These are phyloP conservation scores for Ethmia dodecea DNA, from an alignment of 2,888 invertebrate species.

Conservation along the genomic window DNA sequence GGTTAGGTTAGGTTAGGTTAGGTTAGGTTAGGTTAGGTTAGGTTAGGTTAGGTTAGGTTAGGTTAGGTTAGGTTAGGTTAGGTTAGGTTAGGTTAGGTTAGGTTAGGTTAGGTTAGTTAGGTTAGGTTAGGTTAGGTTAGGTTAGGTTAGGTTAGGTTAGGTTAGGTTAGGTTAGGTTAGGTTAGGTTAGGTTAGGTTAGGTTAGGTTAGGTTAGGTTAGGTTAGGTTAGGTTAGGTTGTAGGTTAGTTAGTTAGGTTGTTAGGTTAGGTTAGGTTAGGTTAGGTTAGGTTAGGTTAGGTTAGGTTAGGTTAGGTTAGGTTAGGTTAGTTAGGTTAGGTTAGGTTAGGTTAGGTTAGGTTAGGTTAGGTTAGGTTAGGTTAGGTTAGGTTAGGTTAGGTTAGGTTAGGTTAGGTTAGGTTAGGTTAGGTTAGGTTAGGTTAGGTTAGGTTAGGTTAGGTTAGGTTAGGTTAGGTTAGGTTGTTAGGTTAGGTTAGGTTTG, in stretches of 20 bases:
- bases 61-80: slow-evolving; percentile 9
- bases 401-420: slow-evolving; percentile 8
- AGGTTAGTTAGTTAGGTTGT: slow-evolving; percentile 4
- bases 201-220: slow-evolving; percentile 6
- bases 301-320: slow-evolving; percentile 13
- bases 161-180: not conserved
- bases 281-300: slow-evolving; percentile 14
- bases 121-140: not conserved
- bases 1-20: slow-evolving; percentile 13
- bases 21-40: slow-evolving; percentile 9
- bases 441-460: slow-evolving; percentile 7
- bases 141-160: not conserved
- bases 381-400: slow-evolving; percentile 9
- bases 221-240: slow-evolving; percentile 3
- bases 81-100: slow-evolving; percentile 9
- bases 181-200: slow-evolving; percentile 1
- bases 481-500: slow-evolving; percentile 8
- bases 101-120: not conserved
- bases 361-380: slow-evolving; percentile 9
- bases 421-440: slow-evolving; percentile 7
- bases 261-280: slow-evolving; percentile 14
- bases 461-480: slow-evolving; percentile 9
- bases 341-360: slow-evolving; percentile 9
- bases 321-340: slow-evolving; percentile 9
- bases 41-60: slow-evolving; percentile 9